Evolutionary conservation across 2,888 invertebrate species (phyloP), one percentile per base, ranked within the genome.

Genomic region (Peribatodes rhomboidaria): DNA sequence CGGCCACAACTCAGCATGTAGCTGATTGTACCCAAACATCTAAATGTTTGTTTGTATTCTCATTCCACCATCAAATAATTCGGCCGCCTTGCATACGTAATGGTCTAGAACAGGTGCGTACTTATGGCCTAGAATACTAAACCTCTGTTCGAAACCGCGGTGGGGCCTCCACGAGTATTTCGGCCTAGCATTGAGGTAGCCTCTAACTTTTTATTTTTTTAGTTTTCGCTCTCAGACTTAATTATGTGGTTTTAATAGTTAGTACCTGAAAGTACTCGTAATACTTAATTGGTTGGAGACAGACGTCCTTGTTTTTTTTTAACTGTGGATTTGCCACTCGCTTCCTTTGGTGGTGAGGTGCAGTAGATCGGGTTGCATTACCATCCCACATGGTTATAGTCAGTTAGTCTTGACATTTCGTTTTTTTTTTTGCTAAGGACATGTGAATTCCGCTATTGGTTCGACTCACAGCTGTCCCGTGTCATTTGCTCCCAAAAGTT

Each of bases 141-240:
- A 22, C 13, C n/a, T 37, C 3, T 56, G 61, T 54, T 42, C 47
- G 65, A 61, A 65, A 65, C 61, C 65, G 33, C 41, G 47, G 65
- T 65, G 37, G 27, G 50, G 65, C 65, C 65, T 57, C 65, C 61
- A 65, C 61, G 56, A 10, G 60, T 53, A 44, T 27, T 27, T 20
- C 31, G n/a, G 9, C n/a, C 14, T 47, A 31, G 14, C 47, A 47
- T 47, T 44, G 44, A 44, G 44, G 11, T 10, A 10, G 11, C 20
- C 10, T 9, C 10, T 44, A 11, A 11, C 11, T 1, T 20, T 44
- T 44, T 44, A 11, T 44, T 44, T 11, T 44, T 9, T 27, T 27
- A 27, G 27, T 27, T 6, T 2, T 27, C 6, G 3, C 27, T 27
- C 27, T 27, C 6, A 27, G 27, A 13, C 46, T 7, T 13, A 46